Base-by-base conservation (phyloP, 2,888 invertebrate species). In the Phyto melanocephala region DNA sequence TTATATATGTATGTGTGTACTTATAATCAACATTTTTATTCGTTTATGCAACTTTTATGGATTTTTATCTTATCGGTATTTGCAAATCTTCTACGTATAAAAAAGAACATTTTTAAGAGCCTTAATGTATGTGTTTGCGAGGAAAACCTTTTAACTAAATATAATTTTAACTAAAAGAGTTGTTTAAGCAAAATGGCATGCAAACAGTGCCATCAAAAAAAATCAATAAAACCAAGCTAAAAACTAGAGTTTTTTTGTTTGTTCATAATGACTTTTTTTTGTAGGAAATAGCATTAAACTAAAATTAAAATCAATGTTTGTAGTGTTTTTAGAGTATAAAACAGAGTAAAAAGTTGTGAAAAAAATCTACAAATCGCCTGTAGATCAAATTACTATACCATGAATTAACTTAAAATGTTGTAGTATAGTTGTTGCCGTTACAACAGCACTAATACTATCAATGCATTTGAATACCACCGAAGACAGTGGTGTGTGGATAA, bases 321-420 rank as follows among this genome's bases (percentile, higher is more conserved):
- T 45, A 22, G 45, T 67, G 56, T 40, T 45, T 65, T 56, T 35
- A 5, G 15, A n/a, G 20, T 40, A 13, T 7, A 58, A 70, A 75
- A 22, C 35, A 22, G 10, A 45, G n/a, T 50, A 17, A 15, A 71
- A 47, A 4, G 40, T 11, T n/a, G 6, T 42, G 52, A 35, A 65
- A 54, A 56, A 35, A 17, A 40, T 35, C 3, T 54, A 71, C 70
- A 82, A 82, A 82, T 79, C 58, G 71, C 67, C 60, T 72, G 45
- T 82, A 62, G 75, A 82, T 82, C 79, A 79, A 79, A 82, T 82
- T 79, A 79, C 82, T 75, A 62, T 65, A 75, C 33, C 75, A 82
- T 79, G 82, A 82, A 76, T 79, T 82, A 79, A 82, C 71, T 82
- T 45, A 79, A 79, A 71, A 81, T 85, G 81, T 81, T 83, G 83